These are phyloP conservation scores for Salvator merianae DNA, from an alignment of 2,113 vertebrate genomes.

Conservation along the genomic window DNA sequence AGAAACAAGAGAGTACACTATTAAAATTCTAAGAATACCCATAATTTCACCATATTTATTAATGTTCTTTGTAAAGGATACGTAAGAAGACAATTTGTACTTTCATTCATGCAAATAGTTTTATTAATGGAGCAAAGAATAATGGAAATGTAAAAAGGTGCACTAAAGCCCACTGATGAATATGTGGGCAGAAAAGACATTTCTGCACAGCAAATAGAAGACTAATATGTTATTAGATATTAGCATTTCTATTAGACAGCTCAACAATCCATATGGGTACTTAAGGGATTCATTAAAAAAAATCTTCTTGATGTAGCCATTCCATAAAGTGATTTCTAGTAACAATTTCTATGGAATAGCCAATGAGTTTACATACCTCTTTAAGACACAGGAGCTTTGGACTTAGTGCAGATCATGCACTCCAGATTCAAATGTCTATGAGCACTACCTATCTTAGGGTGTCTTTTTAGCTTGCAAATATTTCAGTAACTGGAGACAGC, in stretches of 20 bases:
- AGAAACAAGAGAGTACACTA: constrained; percentile 8
- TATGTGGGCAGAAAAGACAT: constrained; percentile 26
- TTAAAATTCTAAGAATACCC: constrained; percentile 45
- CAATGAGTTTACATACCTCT: not conserved
- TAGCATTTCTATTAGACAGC: not conserved
- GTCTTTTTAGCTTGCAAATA: not conserved
- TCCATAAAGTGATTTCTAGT: constrained; percentile 1
- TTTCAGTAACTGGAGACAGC: not conserved
- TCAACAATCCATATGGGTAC: not conserved
- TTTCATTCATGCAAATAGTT: constrained; percentile 60
- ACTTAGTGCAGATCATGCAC: not conserved
- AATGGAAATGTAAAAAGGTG: constrained; percentile 59
- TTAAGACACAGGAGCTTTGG: not conserved
- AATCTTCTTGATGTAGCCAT: not conserved
- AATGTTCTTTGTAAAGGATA: constrained; percentile 59
- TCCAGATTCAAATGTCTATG: not conserved
- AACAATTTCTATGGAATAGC: not conserved
- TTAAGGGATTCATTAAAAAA: not conserved
- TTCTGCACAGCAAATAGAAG: constrained; percentile 40
- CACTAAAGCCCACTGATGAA: constrained; percentile 58
- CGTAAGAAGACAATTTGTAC: constrained; percentile 64
- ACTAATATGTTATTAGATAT: not conserved
- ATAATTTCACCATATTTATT: constrained; percentile 57
- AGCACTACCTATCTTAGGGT: not conserved
- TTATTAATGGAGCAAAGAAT: constrained; percentile 55